Evolutionary conservation across 1,140 invertebrate species (phyloP).

Genomic region (Brachionus angularis): DNA sequence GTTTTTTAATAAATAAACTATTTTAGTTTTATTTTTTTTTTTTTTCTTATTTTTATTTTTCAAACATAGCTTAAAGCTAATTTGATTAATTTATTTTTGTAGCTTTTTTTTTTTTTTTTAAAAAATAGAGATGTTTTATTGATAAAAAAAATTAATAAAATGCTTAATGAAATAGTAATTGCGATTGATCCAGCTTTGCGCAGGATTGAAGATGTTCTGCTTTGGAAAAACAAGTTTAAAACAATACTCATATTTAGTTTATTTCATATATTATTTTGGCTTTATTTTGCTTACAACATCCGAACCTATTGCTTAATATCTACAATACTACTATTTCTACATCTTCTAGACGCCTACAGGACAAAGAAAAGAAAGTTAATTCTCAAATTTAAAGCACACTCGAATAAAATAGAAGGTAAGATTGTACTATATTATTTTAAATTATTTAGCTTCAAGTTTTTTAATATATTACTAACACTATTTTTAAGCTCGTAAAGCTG

Average conservation of each 20-base stretch:
- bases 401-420: not conserved
- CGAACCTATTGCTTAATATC: constrained; percentile 8
- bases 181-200: constrained; percentile 28
- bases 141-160: too few relatives aligned
- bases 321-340: not conserved
- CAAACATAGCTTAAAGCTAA: too few relatives aligned
- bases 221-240: constrained; percentile 33
- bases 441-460: too few relatives aligned
- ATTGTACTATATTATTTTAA: too few relatives aligned
- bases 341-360: constrained; percentile 16
- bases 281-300: constrained; percentile 22
- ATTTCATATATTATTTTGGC: constrained; percentile 26
- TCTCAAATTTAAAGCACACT: not conserved
- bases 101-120: too few relatives aligned
- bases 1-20: too few relatives aligned
- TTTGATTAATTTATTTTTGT: too few relatives aligned
- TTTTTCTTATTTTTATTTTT: too few relatives aligned
- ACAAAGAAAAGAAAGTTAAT: constrained; percentile 17
- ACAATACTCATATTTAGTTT: constrained; percentile 12
- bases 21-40: too few relatives aligned
- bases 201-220: not conserved
- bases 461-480: too few relatives aligned
- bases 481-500: too few relatives aligned
- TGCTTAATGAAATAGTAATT: constrained; percentile 35
- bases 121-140: too few relatives aligned